phyloP scores from a whole-genome alignment of 2,888 invertebrate species.

The Clusia tigrina region DNA sequence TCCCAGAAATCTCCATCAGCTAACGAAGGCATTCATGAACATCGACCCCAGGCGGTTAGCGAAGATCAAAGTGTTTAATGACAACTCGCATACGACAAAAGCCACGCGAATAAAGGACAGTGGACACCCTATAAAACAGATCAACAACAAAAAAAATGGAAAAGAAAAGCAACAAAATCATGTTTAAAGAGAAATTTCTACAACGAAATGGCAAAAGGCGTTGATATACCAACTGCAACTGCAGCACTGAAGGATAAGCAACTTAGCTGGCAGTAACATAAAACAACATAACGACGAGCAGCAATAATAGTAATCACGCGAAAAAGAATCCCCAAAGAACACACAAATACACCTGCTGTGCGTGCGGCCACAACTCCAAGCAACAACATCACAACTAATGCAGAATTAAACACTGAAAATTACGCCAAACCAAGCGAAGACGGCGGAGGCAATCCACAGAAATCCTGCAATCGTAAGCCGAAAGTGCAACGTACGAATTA shows the following conservation, averaged over 20 bases:
- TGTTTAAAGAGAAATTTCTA: background rate
- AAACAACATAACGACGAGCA: background rate
- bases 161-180: conserved; percentile 33
- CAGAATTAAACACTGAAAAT: conserved; percentile 12
- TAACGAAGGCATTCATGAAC: too few relatives aligned
- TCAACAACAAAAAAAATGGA: conserved; percentile 25
- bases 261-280: background rate
- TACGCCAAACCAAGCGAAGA: conserved; percentile 26
- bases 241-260: background rate
- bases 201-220: too few relatives aligned
- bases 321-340: background rate
- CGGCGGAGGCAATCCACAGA: conserved; percentile 34
- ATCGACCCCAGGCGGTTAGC: too few relatives aligned
- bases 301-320: background rate
- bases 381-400: background rate
- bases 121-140: conserved; percentile 20
- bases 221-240: too few relatives aligned
- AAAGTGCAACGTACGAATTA: conserved; percentile 18
- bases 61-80: too few relatives aligned
- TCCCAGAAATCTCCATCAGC: too few relatives aligned
- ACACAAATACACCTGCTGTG: conserved; percentile 40
- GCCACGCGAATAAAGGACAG: conserved; percentile 5
- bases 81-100: background rate
- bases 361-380: conserved; percentile 36
- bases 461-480: background rate